Conservation (phyloP, 2,797 vertebrate genomes). For the Falco columbarius region DNA sequence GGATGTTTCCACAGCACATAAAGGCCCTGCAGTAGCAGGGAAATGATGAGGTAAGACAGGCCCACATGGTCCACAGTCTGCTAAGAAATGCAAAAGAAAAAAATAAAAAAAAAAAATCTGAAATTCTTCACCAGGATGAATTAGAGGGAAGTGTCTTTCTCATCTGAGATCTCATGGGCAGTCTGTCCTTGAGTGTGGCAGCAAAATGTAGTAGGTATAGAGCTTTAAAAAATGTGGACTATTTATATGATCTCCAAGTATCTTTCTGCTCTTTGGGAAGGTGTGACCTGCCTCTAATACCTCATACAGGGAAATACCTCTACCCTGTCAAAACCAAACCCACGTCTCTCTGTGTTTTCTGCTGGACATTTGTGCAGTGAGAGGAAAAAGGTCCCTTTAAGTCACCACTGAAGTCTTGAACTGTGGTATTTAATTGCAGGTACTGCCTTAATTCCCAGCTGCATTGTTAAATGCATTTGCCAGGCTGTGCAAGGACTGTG, state of each 20-base stretch:
- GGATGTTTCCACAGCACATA: not conserved
- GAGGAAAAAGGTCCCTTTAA: not conserved
- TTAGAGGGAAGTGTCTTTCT: not conserved
- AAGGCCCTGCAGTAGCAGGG: not conserved
- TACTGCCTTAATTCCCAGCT: not conserved
- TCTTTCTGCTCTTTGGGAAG: not conserved
- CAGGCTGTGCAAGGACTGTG: not conserved
- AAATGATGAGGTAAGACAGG: conserved; percentile 4
- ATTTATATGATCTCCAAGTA: not conserved
- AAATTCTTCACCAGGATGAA: not conserved
- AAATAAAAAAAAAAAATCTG: not conserved
- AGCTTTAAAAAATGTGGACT: not conserved
- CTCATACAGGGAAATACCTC: not conserved
- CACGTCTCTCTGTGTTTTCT: not conserved
- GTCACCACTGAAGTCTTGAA: not conserved
- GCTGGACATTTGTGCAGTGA: not conserved
- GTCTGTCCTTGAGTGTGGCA: not conserved
- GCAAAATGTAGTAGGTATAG: not conserved
- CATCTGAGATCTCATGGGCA: not conserved
- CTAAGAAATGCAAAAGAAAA: not conserved
- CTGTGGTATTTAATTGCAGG: not conserved
- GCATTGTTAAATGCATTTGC: fast-evolving
- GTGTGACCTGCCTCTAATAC: not conserved
- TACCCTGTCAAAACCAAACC: not conserved
- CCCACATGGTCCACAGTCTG: not conserved